A percentile compares a stretch with the other conserved stretches of the same genome.
phyloP scores from a whole-genome alignment of 1,140 invertebrate species.

The Bombus pyrosoma region DNA sequence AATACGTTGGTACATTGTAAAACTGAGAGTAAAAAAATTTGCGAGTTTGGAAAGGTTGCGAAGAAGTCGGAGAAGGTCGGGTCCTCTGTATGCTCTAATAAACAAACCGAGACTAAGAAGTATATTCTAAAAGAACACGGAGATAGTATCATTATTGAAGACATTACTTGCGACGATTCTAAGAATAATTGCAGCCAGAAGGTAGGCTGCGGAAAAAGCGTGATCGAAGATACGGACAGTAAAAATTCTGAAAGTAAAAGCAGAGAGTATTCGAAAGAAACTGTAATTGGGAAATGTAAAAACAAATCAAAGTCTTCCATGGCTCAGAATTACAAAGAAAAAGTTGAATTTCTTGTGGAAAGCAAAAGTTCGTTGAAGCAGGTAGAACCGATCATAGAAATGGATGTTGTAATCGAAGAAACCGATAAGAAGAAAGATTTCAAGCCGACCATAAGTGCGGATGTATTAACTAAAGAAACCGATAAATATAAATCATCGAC shows the following conservation, averaged over 20 bases:
- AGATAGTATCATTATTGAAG: conserved; percentile 68
- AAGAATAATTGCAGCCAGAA: neutral
- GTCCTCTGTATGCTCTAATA: neutral
- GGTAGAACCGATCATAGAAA: neutral
- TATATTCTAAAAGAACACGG: conserved; percentile 64
- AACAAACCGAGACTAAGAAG: conserved; percentile 33
- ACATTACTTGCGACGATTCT: conserved; percentile 20
- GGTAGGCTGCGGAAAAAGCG: conserved; percentile 25
- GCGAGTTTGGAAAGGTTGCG: neutral
- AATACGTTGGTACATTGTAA: neutral
- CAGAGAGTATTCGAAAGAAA: neutral
- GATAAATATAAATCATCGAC: conserved; percentile 39
- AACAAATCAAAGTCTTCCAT: conserved; percentile 21
- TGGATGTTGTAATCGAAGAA: neutral
- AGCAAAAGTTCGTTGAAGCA: neutral
- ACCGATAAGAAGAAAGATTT: neutral
- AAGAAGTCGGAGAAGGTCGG: neutral
- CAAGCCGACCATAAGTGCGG: neutral
- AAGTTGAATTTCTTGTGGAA: neutral
- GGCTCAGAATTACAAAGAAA: conserved; percentile 4
- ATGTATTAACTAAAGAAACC: neutral
- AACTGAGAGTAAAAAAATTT: neutral
- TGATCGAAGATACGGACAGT: neutral
- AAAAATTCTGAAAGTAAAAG: neutral
- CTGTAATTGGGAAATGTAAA: neutral